These are phyloP conservation scores for Tanytarsus gracilentus DNA, from an alignment of 2,888 invertebrate genomes.

Conservation along the genomic window DNA sequence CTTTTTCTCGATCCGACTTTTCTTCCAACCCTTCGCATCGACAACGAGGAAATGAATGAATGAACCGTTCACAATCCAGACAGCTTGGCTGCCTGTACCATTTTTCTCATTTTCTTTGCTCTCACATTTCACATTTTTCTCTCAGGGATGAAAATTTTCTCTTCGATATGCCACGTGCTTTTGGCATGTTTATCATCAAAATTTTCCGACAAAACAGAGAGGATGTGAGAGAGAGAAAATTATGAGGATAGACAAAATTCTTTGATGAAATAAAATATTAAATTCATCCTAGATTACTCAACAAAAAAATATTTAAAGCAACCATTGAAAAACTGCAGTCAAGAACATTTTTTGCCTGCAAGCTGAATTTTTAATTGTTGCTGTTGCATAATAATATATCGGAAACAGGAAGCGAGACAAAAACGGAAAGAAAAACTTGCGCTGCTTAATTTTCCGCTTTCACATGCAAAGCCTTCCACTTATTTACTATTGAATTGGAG, in stretches of 20 bases:
- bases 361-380: slow-evolving; percentile 1
- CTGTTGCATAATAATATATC: too few relatives aligned
- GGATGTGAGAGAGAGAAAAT: too few relatives aligned
- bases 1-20: background rate
- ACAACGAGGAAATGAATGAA: slow-evolving; percentile 19
- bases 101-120: background rate
- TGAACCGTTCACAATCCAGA: background rate
- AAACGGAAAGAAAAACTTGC: background rate
- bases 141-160: slow-evolving; percentile 3
- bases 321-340: too few relatives aligned
- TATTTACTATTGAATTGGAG: too few relatives aligned
- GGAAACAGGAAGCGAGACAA: background rate
- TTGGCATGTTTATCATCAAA: background rate
- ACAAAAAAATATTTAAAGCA: too few relatives aligned
- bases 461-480: too few relatives aligned
- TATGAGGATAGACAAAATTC: too few relatives aligned
- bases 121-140: background rate
- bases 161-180: slow-evolving; percentile 17
- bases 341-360: too few relatives aligned
- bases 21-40: background rate
- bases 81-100: slow-evolving; percentile 19
- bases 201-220: too few relatives aligned
- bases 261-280: too few relatives aligned
- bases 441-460: background rate
- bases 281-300: too few relatives aligned